Evolutionary conservation across 23 tunicate species (phyloP), one percentile per base, ranked within the genome.

Genomic region (Phallusia fumigata): DNA sequence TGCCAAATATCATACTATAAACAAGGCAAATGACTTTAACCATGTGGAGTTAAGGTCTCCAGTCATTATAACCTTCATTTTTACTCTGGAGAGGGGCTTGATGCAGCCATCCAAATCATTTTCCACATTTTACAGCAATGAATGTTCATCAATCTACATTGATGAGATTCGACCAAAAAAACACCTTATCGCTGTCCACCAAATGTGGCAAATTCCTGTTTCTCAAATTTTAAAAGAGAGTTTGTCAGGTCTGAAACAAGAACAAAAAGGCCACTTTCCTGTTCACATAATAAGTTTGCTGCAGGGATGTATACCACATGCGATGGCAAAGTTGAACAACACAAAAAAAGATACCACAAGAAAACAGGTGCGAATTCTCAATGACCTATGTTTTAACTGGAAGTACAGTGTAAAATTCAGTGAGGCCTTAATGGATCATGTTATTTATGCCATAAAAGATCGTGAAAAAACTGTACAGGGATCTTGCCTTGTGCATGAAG

Each of bases 1-100:
- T 82, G 95, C 95, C 47, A 85, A 85, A 40, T 86, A 90, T 52
- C 74, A 81, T 21, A 34, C 80, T 0, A 76, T 86, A 80, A 86
- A 90, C 80, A 90, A 85, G 72, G 79, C 86, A 3, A 81, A 81
- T 32, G 81, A 75, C 13, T 36, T 77, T 19, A 69, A 75, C 24
- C 51, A 52, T 8, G 32, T 19, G 35, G 31, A 24, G 22, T 26
- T 16, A 10, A 19, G 15, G 21, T 49, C 76, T 22, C 76, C 30
- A 33, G 33, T 84, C 12, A 75, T 84, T 75, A 44, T 84, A 19
- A 52, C 34, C 0, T 84, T 89, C 44, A n/a, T 89, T 0, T 81
- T 84, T 24, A 84, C 94, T 0, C 53, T 86, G 65, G 85, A 84
- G 1, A 31, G 88, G 26, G 2, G 31, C 52, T 40, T 40, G 47